These are phyloP conservation scores for Ichneumon xanthorius DNA, from an alignment of 2,888 invertebrate species.

Conservation along the genomic window DNA sequence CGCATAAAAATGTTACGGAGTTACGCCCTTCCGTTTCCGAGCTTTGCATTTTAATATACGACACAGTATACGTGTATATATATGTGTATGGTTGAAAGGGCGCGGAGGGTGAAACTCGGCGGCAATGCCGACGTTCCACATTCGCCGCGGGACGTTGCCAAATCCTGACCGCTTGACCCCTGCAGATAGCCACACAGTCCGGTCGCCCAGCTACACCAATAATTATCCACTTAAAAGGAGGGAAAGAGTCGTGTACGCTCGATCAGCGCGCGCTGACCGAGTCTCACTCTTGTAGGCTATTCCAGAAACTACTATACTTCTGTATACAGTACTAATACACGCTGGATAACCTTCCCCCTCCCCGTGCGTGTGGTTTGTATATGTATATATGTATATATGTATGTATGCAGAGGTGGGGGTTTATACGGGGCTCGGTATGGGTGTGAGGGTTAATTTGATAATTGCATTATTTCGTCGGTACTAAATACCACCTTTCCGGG, in stretches of 20 bases:
- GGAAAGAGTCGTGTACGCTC: conserved; percentile 68
- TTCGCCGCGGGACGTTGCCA: conserved; percentile 74
- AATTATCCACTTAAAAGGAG: conserved; percentile 81
- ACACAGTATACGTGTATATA: background rate
- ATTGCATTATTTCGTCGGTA: conserved; percentile 80
- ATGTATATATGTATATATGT: background rate
- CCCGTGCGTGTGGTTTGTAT: background rate
- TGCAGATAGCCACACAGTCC: conserved; percentile 53
- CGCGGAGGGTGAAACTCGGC: conserved; percentile 42
- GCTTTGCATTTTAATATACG: background rate
- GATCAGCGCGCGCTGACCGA: conserved; percentile 10
- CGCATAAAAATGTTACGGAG: background rate
- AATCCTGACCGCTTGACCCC: conserved; percentile 74
- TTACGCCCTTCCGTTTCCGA: background rate
- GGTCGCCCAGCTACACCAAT: conserved; percentile 72
- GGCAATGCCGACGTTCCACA: conserved; percentile 72
- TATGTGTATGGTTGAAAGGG: conserved; percentile 14
- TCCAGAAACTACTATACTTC: conserved; percentile 6
- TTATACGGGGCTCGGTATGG: conserved; percentile 71
- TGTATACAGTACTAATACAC: background rate
- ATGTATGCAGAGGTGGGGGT: conserved; percentile 17
- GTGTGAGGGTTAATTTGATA: conserved; percentile 82
- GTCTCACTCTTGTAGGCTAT: background rate
- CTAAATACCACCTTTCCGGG: conserved; percentile 81
- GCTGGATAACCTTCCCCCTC: no score